Evolutionary conservation across 2,888 invertebrate species (phyloP), one percentile per base, ranked within the genome.

Genomic region (Chaetogeoica ovagalla): DNA sequence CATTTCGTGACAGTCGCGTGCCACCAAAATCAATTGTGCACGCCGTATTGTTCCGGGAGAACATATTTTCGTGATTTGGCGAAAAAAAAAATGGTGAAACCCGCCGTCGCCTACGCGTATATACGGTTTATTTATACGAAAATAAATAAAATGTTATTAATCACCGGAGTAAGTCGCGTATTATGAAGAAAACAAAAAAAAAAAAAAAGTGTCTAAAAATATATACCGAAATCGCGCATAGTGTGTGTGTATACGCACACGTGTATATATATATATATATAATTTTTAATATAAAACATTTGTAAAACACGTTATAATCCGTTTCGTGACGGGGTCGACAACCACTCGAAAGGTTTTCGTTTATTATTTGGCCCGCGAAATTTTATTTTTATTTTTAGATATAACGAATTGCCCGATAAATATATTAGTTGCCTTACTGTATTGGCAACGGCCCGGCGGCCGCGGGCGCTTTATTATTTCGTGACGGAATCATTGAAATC

Each of bases 361-460:
- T 74, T 9, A 65, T 74, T 17, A 65, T 74, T 74, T 65, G 65
- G 74, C 74, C 55, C 39, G 65, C 21, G 52, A 48, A 62, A 15
- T 73, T 73, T 9, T 30, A 30, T 30, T 15, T 65, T 57, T 74
- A 65, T 65, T 65, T 65, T 57, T 74, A 65, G 65, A 65, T 37
- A 39, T 65, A 62, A 48, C 9, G 15, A 55, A 70, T 68, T 52
- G 11, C 23, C 52, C 15, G 15, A 30, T 70, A 69, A 69, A 69
- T 57, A 39, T 69, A 52, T 52, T 57, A 39, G n/a, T 37, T n/a
- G n/a, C n/a, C n/a, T n/a, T n/a, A n/a, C n/a, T n/a, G n/a, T n/a
- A n/a, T n/a, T n/a, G n/a, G 55, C 37, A 63, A 65, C 23, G 19
- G 19, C 19, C 15, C 48, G 8, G 13, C 7, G 21, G 11, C 59